Conservation (phyloP, 2,113 vertebrate genomes). For the Thamnaconus septentrionalis region DNA sequence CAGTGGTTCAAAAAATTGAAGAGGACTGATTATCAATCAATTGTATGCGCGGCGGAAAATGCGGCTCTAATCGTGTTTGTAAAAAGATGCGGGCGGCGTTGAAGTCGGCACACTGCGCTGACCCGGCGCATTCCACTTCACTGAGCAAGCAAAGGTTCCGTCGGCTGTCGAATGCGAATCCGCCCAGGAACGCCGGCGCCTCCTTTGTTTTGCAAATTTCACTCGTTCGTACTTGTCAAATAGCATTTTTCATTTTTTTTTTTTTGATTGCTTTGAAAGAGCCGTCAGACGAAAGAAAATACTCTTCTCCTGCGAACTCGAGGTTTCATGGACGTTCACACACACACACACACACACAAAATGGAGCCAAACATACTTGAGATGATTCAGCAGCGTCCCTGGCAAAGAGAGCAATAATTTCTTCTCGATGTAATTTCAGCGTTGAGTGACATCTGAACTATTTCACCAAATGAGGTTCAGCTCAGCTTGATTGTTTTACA, state of each 20-base stretch:
- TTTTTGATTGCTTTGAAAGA: slow-evolving; percentile 8
- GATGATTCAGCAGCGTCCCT: too few species aligned
- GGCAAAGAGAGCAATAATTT: too few species aligned
- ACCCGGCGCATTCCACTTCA: slow-evolving; percentile 63
- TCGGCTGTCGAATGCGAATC: slow-evolving; percentile 58
- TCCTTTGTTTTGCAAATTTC: slow-evolving; percentile 48
- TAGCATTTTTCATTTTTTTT: slow-evolving; percentile 6
- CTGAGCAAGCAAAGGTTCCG: slow-evolving; percentile 63
- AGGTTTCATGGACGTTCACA: background rate
- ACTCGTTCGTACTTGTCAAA: slow-evolving; percentile 38
- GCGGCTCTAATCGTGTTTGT: slow-evolving; percentile 63
- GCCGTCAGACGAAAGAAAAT: too few species aligned
- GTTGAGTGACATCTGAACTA: too few species aligned
- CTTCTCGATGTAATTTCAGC: too few species aligned
- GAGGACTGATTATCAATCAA: slow-evolving; percentile 45
- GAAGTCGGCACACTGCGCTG: slow-evolving; percentile 55
- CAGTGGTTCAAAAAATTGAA: slow-evolving; percentile 29
- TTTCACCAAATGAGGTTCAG: too few species aligned
- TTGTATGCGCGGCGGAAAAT: slow-evolving; percentile 52
- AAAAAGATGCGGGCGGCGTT: slow-evolving; percentile 53
- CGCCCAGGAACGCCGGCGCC: slow-evolving; percentile 55
- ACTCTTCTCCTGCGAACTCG: background rate
- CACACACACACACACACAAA: too few species aligned
- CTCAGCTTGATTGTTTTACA: too few species aligned
- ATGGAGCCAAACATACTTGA: too few species aligned